Conservation (phyloP, 2,797 vertebrate genomes). For the Hippocampus kuda region DNA sequence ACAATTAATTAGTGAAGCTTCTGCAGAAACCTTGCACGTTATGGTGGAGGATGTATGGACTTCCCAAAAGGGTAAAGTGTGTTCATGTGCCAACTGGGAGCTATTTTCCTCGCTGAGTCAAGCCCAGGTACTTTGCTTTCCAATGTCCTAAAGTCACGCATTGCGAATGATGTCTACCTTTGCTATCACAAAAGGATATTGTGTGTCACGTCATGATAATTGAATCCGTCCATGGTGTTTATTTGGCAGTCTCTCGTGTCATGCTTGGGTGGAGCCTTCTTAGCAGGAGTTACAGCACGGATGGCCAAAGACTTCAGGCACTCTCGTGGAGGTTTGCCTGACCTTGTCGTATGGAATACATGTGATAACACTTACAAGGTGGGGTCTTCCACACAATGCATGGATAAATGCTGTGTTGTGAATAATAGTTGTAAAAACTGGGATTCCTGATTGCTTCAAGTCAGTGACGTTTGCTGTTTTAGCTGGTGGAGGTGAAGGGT, state of each 20-base stretch:
- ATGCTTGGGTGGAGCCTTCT: conserved; percentile 79
- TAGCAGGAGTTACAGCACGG: conserved; percentile 74
- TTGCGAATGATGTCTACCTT: neutral
- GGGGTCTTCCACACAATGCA: conserved; percentile 2
- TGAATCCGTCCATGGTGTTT: neutral
- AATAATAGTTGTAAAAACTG: neutral
- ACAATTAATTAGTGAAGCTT: conserved; percentile 62
- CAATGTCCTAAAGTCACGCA: neutral
- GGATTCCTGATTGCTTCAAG: neutral
- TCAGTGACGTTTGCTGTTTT: conserved; percentile 22
- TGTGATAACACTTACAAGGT: conserved; percentile 73
- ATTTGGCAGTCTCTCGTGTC: conserved; percentile 75
- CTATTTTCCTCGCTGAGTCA: conserved; percentile 74
- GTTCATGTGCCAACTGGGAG: conserved; percentile 81
- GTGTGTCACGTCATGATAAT: neutral
- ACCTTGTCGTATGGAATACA: conserved; percentile 88
- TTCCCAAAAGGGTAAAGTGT: conserved; percentile 60
- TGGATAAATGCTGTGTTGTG: neutral
- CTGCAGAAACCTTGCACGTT: conserved; percentile 61
- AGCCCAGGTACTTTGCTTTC: conserved; percentile 54
- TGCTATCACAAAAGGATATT: neutral
- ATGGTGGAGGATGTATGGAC: conserved; percentile 75
- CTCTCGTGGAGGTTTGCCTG: conserved; percentile 83
- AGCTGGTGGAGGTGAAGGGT: conserved; percentile 97
- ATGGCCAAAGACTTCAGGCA: conserved; percentile 84